These are phyloP conservation scores for Drosophila azteca DNA, from an alignment of 1,140 invertebrate species.

Conservation along the genomic window DNA sequence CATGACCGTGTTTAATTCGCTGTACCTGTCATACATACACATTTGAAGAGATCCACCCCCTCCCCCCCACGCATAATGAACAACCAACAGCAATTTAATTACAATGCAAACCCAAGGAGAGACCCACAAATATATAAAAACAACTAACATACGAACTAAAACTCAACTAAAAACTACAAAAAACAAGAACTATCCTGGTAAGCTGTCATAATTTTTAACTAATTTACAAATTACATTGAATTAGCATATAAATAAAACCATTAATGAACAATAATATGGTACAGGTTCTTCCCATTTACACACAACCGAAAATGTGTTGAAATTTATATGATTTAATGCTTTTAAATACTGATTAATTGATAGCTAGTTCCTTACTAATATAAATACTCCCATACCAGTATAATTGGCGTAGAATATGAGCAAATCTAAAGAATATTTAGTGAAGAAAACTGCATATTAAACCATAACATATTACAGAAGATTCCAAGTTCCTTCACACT, in stretches of 20 bases:
- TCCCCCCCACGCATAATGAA: conserved; percentile 29
- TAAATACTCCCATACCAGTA: too few species aligned
- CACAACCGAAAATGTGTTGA: too few species aligned
- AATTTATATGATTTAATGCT: too few species aligned
- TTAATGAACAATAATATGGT: background rate
- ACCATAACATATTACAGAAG: too few species aligned
- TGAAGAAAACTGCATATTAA: too few species aligned
- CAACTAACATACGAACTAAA: conserved; percentile 7
- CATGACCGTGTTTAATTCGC: conserved; percentile 59
- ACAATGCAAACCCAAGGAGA: conserved; percentile 38
- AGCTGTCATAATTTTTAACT: conserved; percentile 5
- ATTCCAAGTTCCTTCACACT: too few species aligned
- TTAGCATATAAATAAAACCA: too few species aligned
- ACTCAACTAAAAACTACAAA: conserved; percentile 15
- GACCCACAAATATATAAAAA: conserved; percentile 19
- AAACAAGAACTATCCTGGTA: conserved; percentile 48
- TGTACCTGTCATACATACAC: conserved; percentile 16
- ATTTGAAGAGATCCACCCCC: conserved; percentile 1
- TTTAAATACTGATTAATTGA: too few species aligned
- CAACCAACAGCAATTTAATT: conserved; percentile 41
- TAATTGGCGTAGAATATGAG: too few species aligned
- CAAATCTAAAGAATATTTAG: too few species aligned
- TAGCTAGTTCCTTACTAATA: too few species aligned
- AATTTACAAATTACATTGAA: too few species aligned
- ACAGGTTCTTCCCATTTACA: background rate